phyloP scores from a whole-genome alignment of 2,797 vertebrate genomes.

The Zonotrichia albicollis region DNA sequence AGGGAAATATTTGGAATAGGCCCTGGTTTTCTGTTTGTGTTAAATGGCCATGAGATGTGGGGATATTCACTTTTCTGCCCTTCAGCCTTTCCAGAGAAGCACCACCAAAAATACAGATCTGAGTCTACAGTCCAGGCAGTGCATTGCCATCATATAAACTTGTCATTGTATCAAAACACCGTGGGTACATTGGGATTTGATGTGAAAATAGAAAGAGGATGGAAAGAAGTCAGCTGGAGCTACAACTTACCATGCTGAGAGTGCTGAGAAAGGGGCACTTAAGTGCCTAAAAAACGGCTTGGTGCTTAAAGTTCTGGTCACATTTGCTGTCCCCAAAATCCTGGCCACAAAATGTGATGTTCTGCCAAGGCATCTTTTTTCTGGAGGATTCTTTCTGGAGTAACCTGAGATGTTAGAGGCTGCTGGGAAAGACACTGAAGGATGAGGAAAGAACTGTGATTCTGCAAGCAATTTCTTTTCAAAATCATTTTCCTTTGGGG shows the following conservation, averaged over 20 bases:
- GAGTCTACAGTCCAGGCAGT: background rate
- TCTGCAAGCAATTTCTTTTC: constrained; percentile 22
- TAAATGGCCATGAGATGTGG: background rate
- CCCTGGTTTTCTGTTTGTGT: background rate
- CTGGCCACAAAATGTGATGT: background rate
- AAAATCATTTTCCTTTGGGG: background rate
- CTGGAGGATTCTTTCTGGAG: background rate
- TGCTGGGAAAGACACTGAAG: background rate
- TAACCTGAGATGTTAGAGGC: background rate
- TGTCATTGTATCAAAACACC: background rate
- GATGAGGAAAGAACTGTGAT: background rate
- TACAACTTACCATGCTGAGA: rapidly evolving
- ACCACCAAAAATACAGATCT: background rate
- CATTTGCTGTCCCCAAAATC: background rate
- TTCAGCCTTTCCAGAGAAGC: background rate
- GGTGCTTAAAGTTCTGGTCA: background rate
- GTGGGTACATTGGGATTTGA: background rate
- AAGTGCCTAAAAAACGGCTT: background rate
- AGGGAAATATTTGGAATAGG: background rate
- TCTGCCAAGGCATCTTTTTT: no score
- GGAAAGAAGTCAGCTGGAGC: background rate
- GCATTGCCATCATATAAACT: no score
- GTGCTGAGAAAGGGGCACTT: background rate
- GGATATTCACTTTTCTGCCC: background rate
- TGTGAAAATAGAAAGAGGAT: background rate